Base-by-base conservation (phyloP, 2,888 invertebrate genomes). In the Zelleria hepariella region DNA sequence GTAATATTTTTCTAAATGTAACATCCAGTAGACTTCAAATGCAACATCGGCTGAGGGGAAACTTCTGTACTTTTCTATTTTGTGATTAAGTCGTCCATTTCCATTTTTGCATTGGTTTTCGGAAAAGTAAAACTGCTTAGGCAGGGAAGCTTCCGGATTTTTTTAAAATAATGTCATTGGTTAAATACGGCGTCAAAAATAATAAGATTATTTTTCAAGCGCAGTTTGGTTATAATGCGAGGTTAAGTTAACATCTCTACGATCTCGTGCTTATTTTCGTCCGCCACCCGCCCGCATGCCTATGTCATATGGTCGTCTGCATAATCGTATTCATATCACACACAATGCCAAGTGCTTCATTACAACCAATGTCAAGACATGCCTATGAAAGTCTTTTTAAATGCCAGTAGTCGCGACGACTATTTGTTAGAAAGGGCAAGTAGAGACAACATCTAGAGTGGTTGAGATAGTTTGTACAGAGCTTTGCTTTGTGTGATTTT, bases 331-430 rank as follows among this genome's bases (percentile, higher is more conserved):
- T 42, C 32, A 42, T 15, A 67, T 67, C 65, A 71, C 63, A 68
- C 64, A 66, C 63, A 68, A 53, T 25, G 80, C 66, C 69, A 65
- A 66, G 63, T 67, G 68, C 65, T 74, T 64, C 76, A 77, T 72
- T 76, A 49, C 70, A 77, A 77, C 68, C 80, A 82, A 80, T 81
- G 81, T 74, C 77, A 74, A 66, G 66, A 69, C 63, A 62, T 64
- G 66, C 70, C 70, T 68, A 67, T 71, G 70, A 72, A 66, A 70
- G 75, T 69, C 70, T 71, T 75, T 71, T 72, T 78, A 84, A 85
- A 85, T 84, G 85, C 74, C 83, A 84, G 75, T 76, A 69, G 74
- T 72, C 70, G 73, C 69, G 67, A 70, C 71, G 65, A 69, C 67
- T 66, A 68, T 63, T 67, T 59, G 62, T 65, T 71, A 68, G 71